Conservation (phyloP, 1,140 invertebrate species). For the Drosophila nikananu region DNA sequence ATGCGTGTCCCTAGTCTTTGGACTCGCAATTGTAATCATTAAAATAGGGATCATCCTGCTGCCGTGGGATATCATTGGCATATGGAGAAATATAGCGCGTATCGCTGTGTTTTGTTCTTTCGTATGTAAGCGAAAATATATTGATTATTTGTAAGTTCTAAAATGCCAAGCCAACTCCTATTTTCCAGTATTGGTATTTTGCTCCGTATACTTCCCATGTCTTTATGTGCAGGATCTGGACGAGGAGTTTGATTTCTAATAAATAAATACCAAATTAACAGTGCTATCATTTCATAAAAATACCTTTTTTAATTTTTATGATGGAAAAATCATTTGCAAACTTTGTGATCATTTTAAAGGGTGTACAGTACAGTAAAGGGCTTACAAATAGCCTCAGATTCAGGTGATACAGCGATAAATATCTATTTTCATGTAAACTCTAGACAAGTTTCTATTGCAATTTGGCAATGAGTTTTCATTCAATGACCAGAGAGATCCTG, state of each 20-base stretch:
- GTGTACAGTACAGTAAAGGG: too few species aligned
- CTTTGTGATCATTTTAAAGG: neutral
- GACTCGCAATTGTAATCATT: neutral
- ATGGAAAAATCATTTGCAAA: neutral
- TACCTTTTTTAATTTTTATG: neutral
- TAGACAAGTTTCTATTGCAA: neutral
- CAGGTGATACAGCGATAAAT: too few species aligned
- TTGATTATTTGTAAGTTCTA: too few species aligned
- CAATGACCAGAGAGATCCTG: neutral
- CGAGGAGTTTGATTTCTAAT: neutral
- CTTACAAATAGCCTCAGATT: too few species aligned
- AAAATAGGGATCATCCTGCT: neutral
- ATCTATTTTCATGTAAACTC: neutral
- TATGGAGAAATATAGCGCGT: neutral
- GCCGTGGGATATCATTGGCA: too few species aligned
- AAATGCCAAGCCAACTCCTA: neutral
- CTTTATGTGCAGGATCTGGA: neutral
- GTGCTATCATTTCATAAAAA: neutral
- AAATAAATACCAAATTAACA: neutral
- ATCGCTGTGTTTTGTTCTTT: neutral
- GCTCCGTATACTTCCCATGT: constrained; percentile 9
- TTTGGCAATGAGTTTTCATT: too few species aligned
- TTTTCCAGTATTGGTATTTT: constrained; percentile 12
- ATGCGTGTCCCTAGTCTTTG: neutral
- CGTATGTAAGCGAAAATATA: constrained; percentile 4